Evolutionary conservation across 2,797 vertebrate species (phyloP).

Genomic region (Ceryle rudis): DNA sequence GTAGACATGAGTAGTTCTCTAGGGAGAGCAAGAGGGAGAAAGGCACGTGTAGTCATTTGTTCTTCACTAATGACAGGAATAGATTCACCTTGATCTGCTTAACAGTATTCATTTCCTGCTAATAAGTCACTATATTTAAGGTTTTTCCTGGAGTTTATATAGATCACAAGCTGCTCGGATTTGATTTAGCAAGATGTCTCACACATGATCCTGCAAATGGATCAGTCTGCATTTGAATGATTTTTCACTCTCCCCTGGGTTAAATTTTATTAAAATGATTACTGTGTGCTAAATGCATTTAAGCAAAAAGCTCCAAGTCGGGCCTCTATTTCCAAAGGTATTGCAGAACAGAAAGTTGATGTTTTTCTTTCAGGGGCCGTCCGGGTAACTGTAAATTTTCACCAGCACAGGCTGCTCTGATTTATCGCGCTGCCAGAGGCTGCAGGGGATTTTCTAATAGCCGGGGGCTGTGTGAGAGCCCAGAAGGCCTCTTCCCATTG

Average conservation of each 20-base stretch:
- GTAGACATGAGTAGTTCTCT: not conserved
- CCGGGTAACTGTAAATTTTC: not conserved
- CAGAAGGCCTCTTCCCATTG: accelerated
- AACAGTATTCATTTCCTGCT: not conserved
- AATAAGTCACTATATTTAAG: not conserved
- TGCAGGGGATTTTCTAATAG: too few species aligned
- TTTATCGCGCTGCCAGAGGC: not conserved
- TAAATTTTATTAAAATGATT: not conserved
- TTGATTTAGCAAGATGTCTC: not conserved
- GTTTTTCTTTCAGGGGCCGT: not conserved
- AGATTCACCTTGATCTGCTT: not conserved
- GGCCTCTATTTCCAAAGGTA: not conserved
- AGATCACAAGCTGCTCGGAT: not conserved
- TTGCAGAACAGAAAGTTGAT: not conserved
- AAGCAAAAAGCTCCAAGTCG: not conserved
- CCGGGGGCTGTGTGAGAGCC: accelerated
- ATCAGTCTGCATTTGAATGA: not conserved
- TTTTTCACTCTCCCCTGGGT: not conserved
- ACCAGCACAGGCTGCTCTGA: not conserved
- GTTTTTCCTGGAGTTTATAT: not conserved
- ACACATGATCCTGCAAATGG: not conserved
- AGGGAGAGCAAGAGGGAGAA: not conserved
- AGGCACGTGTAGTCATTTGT: not conserved
- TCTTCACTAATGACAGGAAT: not conserved
- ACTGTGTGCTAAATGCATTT: not conserved